phyloP scores from a whole-genome alignment of 2,113 vertebrate species.

The Tachysurus fulvidraco region DNA sequence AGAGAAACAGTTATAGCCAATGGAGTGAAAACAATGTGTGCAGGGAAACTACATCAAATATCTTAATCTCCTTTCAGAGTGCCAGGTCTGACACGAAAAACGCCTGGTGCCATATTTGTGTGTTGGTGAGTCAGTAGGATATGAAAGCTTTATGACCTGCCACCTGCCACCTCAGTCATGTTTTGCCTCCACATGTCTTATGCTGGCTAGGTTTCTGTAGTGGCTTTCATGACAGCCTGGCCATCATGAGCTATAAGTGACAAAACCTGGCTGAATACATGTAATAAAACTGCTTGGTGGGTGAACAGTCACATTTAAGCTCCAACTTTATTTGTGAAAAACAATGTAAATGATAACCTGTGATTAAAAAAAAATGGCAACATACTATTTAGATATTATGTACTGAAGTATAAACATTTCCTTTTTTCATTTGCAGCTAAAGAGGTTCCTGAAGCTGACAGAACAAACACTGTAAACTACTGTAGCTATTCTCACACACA shows the following conservation, averaged over 20 bases:
- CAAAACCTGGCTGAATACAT: not conserved
- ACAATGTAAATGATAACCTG: not conserved
- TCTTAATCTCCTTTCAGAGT: slow-evolving; percentile 67
- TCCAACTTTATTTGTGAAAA: not conserved
- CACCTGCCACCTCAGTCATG: slow-evolving; percentile 43
- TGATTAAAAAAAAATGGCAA: not conserved
- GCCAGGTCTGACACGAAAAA: slow-evolving; percentile 65
- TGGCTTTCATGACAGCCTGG: not conserved
- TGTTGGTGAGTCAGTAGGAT: slow-evolving; percentile 65
- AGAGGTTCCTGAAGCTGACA: not conserved
- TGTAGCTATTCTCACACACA: too few relatives aligned
- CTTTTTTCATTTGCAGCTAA: not conserved
- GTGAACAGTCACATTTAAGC: not conserved
- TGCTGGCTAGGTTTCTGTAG: slow-evolving; percentile 1
- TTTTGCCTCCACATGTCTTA: not conserved
- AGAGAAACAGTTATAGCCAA: slow-evolving; percentile 66
- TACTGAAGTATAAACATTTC: not conserved
- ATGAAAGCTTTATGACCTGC: slow-evolving; percentile 62
- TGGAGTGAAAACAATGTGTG: slow-evolving; percentile 73
- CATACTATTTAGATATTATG: not conserved
- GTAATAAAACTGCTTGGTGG: not conserved
- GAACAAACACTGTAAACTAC: not conserved
- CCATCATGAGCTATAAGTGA: not conserved
- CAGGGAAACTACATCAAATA: slow-evolving; percentile 68
- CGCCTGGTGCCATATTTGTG: slow-evolving; percentile 69